Base-by-base conservation (phyloP, 2,797 vertebrate species). In the Botia almorhae region DNA sequence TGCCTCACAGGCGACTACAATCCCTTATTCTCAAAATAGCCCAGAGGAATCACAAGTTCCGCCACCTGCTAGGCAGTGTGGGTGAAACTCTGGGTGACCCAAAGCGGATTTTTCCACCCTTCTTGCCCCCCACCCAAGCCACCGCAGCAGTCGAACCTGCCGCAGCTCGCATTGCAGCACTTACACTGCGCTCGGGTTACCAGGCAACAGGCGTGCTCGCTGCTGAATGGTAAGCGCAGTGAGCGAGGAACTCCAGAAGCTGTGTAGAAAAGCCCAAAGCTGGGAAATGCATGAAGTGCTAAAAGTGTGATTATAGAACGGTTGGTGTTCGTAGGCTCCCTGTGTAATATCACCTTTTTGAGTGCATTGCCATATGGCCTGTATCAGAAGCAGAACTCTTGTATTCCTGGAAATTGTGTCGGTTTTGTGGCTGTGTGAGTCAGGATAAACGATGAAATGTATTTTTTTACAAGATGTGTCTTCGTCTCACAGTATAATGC, bases 141-240 rank as follows among this genome's bases (percentile, higher is more conserved):
- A 83, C 84, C 82, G 80, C 87, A 81, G 84, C 85, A 86, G 89
- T 87, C 84, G 87, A 88, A 86, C 83, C 87, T 82, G 39, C 69
- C 43, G 82, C 84, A 75, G 82, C 85, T 88, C 85, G 84, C 70
- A 71, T 83, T 87, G 88, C 87, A 80, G 85, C 85, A 74, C 84
- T 86, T 86, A 81, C 74, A 86, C 83, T 80, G 80, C 86, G 86
- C 90, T 85, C 89, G 87, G 91, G 92, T 93, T 92, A 88, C 92
- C 88, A 92, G 89, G 92, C 92, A 94, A 94, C 93, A 91, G 89
- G 88, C 88, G 69, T 68, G 69, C 43, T 65, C 43, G 78, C 86
- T 84, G 84, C 87, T 87, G 87, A 87, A 87, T 88, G 87, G 87
- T 80, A 33, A 85, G 85, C 76, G 85, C 73, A 78, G 63, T 63